A percentile compares a stretch with the other conserved stretches of the same genome.
Evolutionary conservation across 2,113 vertebrate genomes (phyloP).

Genomic region (Ivindomyrus marchei): DNA sequence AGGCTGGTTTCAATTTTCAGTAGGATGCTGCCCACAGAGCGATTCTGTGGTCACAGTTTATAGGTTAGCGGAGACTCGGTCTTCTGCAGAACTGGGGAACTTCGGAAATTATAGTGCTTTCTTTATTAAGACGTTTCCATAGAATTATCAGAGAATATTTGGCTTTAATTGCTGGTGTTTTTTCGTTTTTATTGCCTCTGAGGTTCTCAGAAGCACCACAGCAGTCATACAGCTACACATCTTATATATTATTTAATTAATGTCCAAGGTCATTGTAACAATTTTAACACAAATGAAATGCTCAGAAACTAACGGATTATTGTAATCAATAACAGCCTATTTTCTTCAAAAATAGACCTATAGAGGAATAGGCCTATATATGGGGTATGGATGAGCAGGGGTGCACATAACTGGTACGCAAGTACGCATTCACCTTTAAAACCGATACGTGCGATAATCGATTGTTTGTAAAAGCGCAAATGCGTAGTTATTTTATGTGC

Average conservation of each 20-base stretch:
- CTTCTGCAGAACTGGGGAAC: constrained; percentile 18
- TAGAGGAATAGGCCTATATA: not conserved
- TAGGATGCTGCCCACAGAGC: constrained; percentile 1
- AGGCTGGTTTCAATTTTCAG: not conserved
- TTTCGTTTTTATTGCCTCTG: not conserved
- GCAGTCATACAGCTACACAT: not conserved
- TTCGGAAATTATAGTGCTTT: constrained; percentile 11
- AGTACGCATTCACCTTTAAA: too few relatives aligned
- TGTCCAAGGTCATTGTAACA: not conserved
- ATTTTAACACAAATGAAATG: not conserved
- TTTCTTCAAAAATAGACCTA: not conserved
- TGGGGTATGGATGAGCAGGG: not conserved
- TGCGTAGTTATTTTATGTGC: too few relatives aligned
- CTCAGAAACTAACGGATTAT: not conserved
- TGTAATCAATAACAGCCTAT: not conserved
- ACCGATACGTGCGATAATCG: too few relatives aligned
- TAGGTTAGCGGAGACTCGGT: not conserved
- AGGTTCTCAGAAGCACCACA: not conserved
- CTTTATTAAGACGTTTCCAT: not conserved
- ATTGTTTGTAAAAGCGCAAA: too few relatives aligned
- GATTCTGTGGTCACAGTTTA: constrained; percentile 12
- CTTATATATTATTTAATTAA: not conserved
- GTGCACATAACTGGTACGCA: too few relatives aligned
- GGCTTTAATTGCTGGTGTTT: not conserved
- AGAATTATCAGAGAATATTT: constrained; percentile 15